These are phyloP conservation scores for Dipodomys stephensi DNA, from an alignment of 2,113 vertebrate species.

Conservation along the genomic window DNA sequence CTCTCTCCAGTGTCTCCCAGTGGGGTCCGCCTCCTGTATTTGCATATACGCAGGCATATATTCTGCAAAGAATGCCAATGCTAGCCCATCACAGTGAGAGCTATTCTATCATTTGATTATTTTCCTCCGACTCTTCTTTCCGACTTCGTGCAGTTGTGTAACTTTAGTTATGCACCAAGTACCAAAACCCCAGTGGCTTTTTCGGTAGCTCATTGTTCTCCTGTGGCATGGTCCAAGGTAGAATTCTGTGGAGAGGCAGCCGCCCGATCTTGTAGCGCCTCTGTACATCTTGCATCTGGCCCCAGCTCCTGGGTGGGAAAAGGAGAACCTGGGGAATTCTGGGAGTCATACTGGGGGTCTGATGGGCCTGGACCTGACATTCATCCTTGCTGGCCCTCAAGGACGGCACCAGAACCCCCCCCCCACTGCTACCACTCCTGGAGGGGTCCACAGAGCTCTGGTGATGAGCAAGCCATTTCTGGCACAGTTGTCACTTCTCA, in stretches of 20 bases:
- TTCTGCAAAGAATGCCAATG: background rate
- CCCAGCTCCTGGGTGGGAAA: background rate
- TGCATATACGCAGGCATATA: background rate
- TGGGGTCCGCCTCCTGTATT: background rate
- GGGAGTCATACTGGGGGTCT: background rate
- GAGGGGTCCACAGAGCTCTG: background rate
- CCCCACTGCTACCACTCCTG: background rate
- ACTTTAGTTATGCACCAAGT: background rate
- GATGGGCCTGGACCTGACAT: background rate
- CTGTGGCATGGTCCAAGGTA: no score
- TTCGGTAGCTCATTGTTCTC: background rate
- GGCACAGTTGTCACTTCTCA: background rate
- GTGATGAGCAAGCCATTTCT: background rate
- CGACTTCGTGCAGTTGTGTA: background rate
- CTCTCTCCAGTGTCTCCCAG: background rate
- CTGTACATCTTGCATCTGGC: background rate
- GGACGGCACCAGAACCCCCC: no score
- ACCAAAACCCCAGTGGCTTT: background rate
- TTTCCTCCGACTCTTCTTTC: background rate
- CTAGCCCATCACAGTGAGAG: background rate
- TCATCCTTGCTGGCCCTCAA: background rate
- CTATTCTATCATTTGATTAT: background rate
- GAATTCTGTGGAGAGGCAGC: background rate
- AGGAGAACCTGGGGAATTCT: background rate
- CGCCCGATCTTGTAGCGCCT: no score